Base-by-base conservation (phyloP, 1,140 invertebrate species). In the Atopsyche davidsoni region DNA sequence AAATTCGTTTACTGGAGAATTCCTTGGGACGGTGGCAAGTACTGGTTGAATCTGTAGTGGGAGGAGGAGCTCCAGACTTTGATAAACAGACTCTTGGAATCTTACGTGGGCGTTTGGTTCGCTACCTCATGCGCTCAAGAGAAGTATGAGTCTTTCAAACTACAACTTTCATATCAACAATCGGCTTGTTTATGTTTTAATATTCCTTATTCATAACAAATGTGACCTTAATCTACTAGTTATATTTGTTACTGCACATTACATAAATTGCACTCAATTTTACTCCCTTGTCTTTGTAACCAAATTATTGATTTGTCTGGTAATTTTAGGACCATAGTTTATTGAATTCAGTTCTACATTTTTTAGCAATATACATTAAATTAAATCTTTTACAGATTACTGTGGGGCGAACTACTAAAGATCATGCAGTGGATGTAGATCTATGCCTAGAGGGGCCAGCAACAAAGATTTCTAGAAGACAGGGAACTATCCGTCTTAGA, bases 71-170 rank as follows among this genome's bases (percentile, higher is more conserved):
- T 24, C 81, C 80, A 2, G 87, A 92, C 60, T 83, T 92, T 65
- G 94, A 97, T 66, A 88, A 86, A 66, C 89, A 95, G 68, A 96
- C 93, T 0, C 75, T 96, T 34, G 95, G 92, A 0, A 88, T 97
- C 39, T 74, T 98, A n/a, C 75, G 90, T 25, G 96, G 96, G 4
- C 77, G 92, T 52, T 79, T 93, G 54, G 93, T 98, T 4, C 77
- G 93, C 28, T 98, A 96, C 71, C 77, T 96, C 14, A 97, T 97
- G 91, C 76, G 92, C 49, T 95, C 91, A n/a, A 79, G 85, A 68
- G 92, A 97, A 78, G 88, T 91, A 63, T 71, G 70, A 62, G n/a
- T n/a, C n/a, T n/a, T n/a, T n/a, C n/a, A n/a, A n/a, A n/a, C n/a
- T n/a, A n/a, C n/a, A n/a, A n/a, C n/a, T n/a, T n/a, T n/a, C n/a